These are phyloP conservation scores for Galago senegalensis DNA, from an alignment of 2,797 vertebrate genomes.

Conservation along the genomic window DNA sequence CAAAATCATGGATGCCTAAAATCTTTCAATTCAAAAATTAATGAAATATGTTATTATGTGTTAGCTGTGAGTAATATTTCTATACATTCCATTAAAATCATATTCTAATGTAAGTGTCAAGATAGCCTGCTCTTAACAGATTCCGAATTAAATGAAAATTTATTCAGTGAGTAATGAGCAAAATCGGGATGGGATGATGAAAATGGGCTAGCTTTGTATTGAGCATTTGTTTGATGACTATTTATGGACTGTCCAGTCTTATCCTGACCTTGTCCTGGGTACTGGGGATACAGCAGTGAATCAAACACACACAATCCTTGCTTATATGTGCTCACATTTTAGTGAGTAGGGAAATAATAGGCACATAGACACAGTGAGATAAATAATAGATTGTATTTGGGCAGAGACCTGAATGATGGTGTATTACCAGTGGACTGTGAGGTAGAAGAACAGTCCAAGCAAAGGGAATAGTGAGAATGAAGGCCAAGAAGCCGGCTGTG, in stretches of 20 bases:
- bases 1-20: slow-evolving; percentile 31
- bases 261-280: background rate
- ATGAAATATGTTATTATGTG: slow-evolving; percentile 6
- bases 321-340: background rate
- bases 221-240: background rate
- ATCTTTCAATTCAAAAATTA: slow-evolving; percentile 34
- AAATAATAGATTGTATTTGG: background rate
- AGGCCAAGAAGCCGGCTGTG: rapidly evolving
- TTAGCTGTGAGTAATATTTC: background rate
- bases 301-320: background rate
- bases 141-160: slow-evolving; percentile 41
- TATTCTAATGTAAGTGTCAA: slow-evolving; percentile 30
- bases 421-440: background rate
- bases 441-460: background rate
- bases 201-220: background rate
- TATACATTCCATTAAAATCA: slow-evolving; percentile 36
- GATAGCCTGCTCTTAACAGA: background rate
- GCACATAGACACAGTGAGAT: background rate
- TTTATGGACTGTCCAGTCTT: background rate
- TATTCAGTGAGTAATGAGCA: background rate
- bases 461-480: background rate
- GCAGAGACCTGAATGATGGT: background rate
- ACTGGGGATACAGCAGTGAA: background rate
- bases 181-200: background rate
- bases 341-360: background rate